Evolutionary conservation across 2,888 invertebrate species (phyloP).

Genomic region (Adelphocoris suturalis): DNA sequence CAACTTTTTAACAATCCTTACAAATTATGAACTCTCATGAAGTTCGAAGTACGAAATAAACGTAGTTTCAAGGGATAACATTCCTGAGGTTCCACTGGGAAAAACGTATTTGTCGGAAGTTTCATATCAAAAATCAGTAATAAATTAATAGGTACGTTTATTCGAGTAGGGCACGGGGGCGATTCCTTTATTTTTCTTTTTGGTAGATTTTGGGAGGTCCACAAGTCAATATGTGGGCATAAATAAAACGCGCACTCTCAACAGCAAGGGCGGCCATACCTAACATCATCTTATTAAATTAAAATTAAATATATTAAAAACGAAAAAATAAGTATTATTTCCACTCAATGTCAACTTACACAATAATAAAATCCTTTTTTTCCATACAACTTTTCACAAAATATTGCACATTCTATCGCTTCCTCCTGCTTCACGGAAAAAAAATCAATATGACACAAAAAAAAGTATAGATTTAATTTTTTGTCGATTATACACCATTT

Average conservation of each 20-base stretch:
- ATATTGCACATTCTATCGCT: constrained; percentile 6
- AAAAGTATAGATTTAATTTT: neutral
- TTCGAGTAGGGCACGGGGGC: neutral
- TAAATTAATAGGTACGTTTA: neutral
- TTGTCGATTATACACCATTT: no score
- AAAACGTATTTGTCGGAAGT: neutral
- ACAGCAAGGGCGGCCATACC: no score
- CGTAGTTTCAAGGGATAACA: neutral
- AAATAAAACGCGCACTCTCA: no score
- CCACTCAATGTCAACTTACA: neutral
- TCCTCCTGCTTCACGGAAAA: neutral
- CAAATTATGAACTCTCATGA: neutral
- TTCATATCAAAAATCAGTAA: neutral
- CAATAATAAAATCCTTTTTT: neutral
- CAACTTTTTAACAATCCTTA: neutral
- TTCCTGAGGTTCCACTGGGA: neutral
- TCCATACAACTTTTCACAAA: constrained; percentile 12
- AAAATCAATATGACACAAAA: neutral
- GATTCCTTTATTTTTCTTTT: neutral
- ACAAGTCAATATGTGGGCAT: no score
- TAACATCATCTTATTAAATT: no score
- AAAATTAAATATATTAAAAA: neutral
- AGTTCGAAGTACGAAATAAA: neutral
- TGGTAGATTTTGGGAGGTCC: no score
- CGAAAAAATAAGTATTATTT: neutral